Conservation (phyloP, 2,113 vertebrate species). For the Pseudolaguvia tuberculata region DNA sequence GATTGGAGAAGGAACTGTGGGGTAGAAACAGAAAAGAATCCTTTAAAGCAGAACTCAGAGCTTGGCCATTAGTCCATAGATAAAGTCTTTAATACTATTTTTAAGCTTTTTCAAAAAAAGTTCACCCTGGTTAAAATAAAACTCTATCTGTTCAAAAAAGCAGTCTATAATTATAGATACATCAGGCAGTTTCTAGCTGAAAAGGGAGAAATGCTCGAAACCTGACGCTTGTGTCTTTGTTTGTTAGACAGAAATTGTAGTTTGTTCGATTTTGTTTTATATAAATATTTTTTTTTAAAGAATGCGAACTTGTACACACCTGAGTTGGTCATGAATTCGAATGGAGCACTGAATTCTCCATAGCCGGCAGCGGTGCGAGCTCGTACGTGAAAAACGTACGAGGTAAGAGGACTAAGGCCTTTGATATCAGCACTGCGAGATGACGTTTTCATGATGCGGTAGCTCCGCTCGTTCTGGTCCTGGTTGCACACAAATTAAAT, state of each 20-base stretch:
- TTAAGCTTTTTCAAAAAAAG: neutral
- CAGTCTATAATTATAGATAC: conserved; percentile 40
- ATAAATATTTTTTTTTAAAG: neutral
- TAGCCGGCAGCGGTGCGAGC: conserved; percentile 94
- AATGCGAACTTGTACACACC: conserved; percentile 62
- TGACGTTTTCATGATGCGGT: conserved; percentile 90
- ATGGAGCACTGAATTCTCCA: conserved; percentile 87
- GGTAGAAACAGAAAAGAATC: conserved; percentile 51
- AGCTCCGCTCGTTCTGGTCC: conserved; percentile 95
- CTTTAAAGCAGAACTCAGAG: neutral
- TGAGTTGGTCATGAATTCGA: conserved; percentile 95
- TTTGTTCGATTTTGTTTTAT: conserved; percentile 3
- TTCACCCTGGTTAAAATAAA: conserved; percentile 23
- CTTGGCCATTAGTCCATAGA: neutral
- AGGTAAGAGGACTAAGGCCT: conserved; percentile 88
- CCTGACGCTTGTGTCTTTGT: conserved; percentile 8
- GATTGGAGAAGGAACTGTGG: conserved; percentile 88
- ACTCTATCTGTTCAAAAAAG: conserved; percentile 17
- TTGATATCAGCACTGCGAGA: conserved; percentile 84
- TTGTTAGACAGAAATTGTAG: conserved; percentile 13
- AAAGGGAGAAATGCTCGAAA: conserved; percentile 18
- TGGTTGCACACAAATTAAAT: conserved; percentile 54
- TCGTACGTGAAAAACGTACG: conserved; percentile 92
- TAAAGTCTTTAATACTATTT: neutral
- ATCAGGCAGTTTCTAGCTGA: neutral